Evolutionary conservation across 2,113 vertebrate species (phyloP).

Genomic region (Hylia prasina): DNA sequence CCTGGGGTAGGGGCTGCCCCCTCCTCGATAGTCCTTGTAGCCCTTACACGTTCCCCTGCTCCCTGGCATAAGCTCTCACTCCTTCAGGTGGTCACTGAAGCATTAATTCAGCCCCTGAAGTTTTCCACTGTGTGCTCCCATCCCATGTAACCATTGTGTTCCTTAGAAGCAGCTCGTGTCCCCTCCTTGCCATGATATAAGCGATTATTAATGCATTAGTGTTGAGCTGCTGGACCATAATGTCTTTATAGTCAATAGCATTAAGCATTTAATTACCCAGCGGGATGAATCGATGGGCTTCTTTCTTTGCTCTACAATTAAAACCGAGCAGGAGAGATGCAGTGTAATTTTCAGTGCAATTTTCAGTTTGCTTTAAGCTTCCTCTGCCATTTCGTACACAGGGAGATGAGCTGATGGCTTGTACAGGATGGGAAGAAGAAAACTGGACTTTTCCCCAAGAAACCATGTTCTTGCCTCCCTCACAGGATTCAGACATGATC

Average conservation of each 20-base stretch:
- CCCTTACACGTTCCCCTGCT: not conserved
- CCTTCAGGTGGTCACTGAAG: fast-evolving
- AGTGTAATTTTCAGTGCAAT: not conserved
- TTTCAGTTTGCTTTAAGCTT: not conserved
- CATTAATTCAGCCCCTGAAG: not conserved
- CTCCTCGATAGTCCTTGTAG: not conserved
- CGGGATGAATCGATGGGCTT: not conserved
- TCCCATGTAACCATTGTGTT: fast-evolving
- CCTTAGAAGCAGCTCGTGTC: not conserved
- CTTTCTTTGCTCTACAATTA: constrained; percentile 47
- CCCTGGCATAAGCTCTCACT: fast-evolving
- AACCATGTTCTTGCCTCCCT: not conserved
- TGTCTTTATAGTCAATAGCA: constrained; percentile 23
- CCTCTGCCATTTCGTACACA: fast-evolving
- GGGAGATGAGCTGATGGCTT: not conserved
- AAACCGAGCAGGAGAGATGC: not conserved
- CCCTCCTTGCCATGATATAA: not conserved
- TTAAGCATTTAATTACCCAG: constrained; percentile 52
- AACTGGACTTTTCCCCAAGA: not conserved
- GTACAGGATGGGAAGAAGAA: not conserved
- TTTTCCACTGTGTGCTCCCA: not conserved
- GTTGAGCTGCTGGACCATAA: constrained; percentile 15
- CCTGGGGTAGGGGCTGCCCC: not conserved
- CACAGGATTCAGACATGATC: not conserved
- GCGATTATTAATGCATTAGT: not conserved